Conservation (phyloP, 2,113 vertebrate species). For the Brachyhypopomus gauderio region DNA sequence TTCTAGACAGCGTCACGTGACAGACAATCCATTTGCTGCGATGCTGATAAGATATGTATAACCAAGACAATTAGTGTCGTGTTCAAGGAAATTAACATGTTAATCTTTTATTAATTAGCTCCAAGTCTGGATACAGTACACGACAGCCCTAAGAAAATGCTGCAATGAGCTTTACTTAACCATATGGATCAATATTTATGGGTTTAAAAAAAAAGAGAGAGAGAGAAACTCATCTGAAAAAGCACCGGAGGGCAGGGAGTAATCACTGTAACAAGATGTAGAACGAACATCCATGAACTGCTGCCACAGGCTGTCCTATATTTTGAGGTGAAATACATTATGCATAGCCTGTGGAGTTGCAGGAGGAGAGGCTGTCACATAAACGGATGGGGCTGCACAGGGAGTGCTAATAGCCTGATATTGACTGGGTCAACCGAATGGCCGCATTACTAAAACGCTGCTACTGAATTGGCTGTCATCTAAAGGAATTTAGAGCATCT, state of each 20-base stretch:
- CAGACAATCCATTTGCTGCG: not conserved
- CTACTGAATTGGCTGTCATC: slow-evolving; percentile 54
- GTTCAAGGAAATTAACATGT: slow-evolving; percentile 51
- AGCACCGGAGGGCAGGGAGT: slow-evolving; percentile 36
- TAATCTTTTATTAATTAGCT: slow-evolving; percentile 61
- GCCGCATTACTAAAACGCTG: slow-evolving; percentile 35
- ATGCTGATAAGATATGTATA: not conserved
- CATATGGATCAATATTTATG: slow-evolving; percentile 54
- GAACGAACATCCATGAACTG: slow-evolving; percentile 29
- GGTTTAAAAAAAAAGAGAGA: not conserved
- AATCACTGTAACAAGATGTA: slow-evolving; percentile 44
- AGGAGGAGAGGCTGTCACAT: slow-evolving; percentile 58
- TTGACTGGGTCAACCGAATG: slow-evolving; percentile 58
- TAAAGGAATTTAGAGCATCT: slow-evolving; percentile 53
- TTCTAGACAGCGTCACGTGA: not conserved
- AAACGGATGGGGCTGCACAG: slow-evolving; percentile 57
- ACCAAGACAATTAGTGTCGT: not conserved
- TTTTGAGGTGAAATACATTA: slow-evolving; percentile 66
- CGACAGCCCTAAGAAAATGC: slow-evolving; percentile 26
- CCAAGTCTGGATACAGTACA: slow-evolving; percentile 21
- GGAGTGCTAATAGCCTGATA: slow-evolving; percentile 62
- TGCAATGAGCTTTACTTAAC: slow-evolving; percentile 46
- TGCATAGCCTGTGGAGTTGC: slow-evolving; percentile 58
- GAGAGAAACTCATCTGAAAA: slow-evolving; percentile 37
- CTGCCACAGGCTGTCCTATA: slow-evolving; percentile 58